phyloP scores from a whole-genome alignment of 1,140 invertebrate species.

The Pachyrhynchus sulphureomaculatus region DNA sequence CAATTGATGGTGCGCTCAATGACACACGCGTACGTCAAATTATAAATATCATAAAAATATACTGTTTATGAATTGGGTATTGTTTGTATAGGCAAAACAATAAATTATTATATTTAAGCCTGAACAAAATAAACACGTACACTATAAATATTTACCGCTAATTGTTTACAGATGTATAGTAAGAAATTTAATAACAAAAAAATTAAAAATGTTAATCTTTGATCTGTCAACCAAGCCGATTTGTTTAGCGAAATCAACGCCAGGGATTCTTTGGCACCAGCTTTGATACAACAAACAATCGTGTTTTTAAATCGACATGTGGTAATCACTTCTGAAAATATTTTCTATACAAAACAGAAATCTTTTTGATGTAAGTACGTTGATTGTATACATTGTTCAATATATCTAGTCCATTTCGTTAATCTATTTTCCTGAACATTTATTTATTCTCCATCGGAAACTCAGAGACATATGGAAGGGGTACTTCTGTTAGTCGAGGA shows the following conservation, averaged over 20 bases:
- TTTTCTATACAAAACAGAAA: constrained; percentile 14
- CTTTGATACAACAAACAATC: constrained; percentile 26
- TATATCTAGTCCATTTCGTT: background rate
- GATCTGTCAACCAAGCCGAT: constrained; percentile 27
- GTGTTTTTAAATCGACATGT: constrained; percentile 18
- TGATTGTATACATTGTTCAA: constrained; percentile 2
- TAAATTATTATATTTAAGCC: constrained; percentile 24
- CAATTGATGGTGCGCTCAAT: too few relatives aligned
- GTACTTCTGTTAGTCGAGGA: too few relatives aligned
- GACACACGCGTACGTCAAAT: constrained; percentile 3
- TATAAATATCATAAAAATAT: background rate
- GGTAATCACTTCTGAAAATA: constrained; percentile 16
- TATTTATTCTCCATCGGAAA: background rate
- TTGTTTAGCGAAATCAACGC: constrained; percentile 24
- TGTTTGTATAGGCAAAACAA: constrained; percentile 22
- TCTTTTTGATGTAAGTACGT: constrained; percentile 16
- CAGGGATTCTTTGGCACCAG: background rate
- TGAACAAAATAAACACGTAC: constrained; percentile 21
- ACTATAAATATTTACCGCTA: constrained; percentile 26
- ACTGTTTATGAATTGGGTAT: constrained; percentile 16
- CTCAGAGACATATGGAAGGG: too few relatives aligned
- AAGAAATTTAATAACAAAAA: constrained; percentile 27
- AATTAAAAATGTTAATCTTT: constrained; percentile 26
- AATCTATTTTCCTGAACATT: background rate
- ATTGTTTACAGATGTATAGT: constrained; percentile 26